These are phyloP conservation scores for Noctuana brunneofusca DNA, from an alignment of 2,888 invertebrate genomes.

Conservation along the genomic window DNA sequence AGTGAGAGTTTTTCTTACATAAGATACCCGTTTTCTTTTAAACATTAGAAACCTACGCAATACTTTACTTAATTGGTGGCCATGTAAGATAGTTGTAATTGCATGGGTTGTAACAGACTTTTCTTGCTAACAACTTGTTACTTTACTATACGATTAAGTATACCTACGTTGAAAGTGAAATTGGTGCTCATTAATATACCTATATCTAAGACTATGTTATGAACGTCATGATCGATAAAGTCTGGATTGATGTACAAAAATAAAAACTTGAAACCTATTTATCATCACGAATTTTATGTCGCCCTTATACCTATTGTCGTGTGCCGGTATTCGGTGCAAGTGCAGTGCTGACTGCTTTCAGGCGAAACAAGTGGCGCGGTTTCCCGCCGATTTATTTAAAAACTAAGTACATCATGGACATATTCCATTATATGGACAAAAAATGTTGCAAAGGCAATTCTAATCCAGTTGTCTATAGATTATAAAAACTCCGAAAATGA, in stretches of 20 bases:
- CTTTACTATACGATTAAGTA: neutral
- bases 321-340: too few relatives aligned
- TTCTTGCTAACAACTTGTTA: neutral
- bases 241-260: too few relatives aligned
- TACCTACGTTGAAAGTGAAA: neutral
- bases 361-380: too few relatives aligned
- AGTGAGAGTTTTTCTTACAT: slow-evolving; percentile 16
- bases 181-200: too few relatives aligned
- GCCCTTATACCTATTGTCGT: too few relatives aligned
- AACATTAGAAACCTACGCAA: slow-evolving; percentile 8
- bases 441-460: neutral
- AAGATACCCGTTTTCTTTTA: slow-evolving; percentile 20
- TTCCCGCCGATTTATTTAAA: neutral
- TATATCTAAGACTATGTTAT: too few relatives aligned
- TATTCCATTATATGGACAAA: neutral
- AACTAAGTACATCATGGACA: neutral
- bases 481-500: slow-evolving; percentile 3
- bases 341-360: too few relatives aligned
- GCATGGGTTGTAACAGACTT: neutral
- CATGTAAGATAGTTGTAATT: neutral
- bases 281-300: too few relatives aligned
- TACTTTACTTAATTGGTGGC: slow-evolving; percentile 8
- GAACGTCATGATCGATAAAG: too few relatives aligned
- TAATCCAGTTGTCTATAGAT: neutral
- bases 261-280: too few relatives aligned